Percentiles rank a stretch among this genome's conserved stretches.
phyloP scores from a whole-genome alignment of 2,888 invertebrate genomes.

The Melanophora roralis region DNA sequence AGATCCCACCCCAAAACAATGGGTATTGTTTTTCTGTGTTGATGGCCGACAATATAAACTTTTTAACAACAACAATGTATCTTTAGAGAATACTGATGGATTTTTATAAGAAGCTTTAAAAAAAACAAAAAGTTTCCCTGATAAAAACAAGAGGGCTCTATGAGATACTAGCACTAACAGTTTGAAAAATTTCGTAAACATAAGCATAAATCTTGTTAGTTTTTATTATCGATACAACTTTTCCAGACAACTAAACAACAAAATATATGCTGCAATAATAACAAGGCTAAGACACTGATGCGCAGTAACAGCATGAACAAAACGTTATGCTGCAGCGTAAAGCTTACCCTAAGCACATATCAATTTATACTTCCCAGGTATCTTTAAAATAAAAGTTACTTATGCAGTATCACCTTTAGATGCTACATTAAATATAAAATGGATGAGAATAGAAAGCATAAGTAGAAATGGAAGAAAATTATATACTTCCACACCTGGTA shows the following conservation, averaged over 20 bases:
- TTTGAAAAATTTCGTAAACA: slow-evolving; percentile 20
- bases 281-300: background rate
- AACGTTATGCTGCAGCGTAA: background rate
- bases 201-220: slow-evolving; percentile 29
- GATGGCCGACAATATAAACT: background rate
- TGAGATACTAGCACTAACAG: background rate
- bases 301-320: background rate
- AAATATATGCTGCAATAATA: background rate
- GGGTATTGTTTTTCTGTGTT: background rate
- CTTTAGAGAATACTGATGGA: slow-evolving; percentile 4
- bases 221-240: slow-evolving; percentile 16
- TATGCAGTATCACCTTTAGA: background rate
- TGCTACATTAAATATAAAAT: background rate
- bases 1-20: background rate
- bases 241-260: background rate
- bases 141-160: background rate
- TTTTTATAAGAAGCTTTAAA: background rate
- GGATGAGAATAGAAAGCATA: background rate
- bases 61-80: background rate
- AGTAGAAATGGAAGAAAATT: background rate
- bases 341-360: background rate
- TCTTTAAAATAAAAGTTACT: background rate
- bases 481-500: background rate
- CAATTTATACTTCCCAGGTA: background rate
- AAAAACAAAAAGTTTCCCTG: background rate